Conservation (phyloP, 2,888 invertebrate species). For the Alsophila aescularia region DNA sequence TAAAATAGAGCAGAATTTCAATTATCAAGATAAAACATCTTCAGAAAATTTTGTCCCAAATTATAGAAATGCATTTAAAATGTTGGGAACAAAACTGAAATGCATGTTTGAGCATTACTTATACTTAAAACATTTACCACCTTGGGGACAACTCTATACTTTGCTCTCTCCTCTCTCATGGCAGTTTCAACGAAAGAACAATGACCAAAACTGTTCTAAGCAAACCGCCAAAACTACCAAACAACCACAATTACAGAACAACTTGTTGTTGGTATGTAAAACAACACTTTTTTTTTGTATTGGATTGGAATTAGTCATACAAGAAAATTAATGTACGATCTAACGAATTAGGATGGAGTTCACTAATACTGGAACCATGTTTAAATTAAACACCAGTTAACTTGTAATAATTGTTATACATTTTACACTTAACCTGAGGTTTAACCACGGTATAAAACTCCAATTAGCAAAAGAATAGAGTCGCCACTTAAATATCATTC, state of each 20-base stretch:
- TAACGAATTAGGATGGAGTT: too few species aligned
- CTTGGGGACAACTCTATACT: not conserved
- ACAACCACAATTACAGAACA: not conserved
- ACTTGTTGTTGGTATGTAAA: too few species aligned
- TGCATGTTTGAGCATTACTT: conserved; percentile 54
- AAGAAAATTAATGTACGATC: too few species aligned
- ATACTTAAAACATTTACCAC: not conserved
- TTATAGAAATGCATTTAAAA: not conserved
- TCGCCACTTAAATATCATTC: conserved; percentile 2
- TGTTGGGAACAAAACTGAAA: conserved; percentile 41
- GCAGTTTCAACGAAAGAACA: not conserved
- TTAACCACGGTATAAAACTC: not conserved
- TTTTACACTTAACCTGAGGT: too few species aligned
- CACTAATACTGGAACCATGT: too few species aligned
- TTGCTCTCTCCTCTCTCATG: too few species aligned
- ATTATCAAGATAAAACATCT: not conserved
- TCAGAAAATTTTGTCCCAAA: not conserved
- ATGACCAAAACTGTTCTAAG: not conserved
- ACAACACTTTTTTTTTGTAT: too few species aligned
- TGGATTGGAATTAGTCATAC: too few species aligned
- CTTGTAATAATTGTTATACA: too few species aligned
- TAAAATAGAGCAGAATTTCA: conserved; percentile 8
- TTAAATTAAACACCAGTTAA: too few species aligned
- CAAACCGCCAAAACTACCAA: too few species aligned
- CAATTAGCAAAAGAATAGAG: not conserved